These are phyloP conservation scores for Drosophila siamana DNA, from an alignment of 2,888 invertebrate species.

Conservation along the genomic window DNA sequence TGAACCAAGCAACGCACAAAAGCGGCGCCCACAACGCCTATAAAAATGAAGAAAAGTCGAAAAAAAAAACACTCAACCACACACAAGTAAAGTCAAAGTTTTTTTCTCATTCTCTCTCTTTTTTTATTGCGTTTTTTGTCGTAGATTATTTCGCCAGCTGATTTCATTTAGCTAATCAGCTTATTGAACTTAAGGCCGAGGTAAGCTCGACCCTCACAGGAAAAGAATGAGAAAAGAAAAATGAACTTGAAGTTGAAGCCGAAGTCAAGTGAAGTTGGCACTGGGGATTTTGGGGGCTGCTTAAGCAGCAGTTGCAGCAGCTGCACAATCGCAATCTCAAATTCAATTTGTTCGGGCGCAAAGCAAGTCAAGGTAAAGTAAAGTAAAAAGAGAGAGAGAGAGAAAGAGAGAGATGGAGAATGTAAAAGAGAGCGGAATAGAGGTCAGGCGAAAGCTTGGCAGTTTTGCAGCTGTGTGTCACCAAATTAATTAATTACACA, in stretches of 20 bases:
- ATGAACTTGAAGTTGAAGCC: slow-evolving; percentile 28
- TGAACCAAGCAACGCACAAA: not conserved
- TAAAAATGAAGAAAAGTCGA: slow-evolving; percentile 1
- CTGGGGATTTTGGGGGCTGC: slow-evolving; percentile 30
- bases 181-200: slow-evolving; percentile 73
- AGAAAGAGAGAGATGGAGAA: not conserved
- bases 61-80: too few relatives aligned
- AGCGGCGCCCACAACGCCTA: not conserved
- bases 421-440: not conserved
- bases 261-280: slow-evolving; percentile 54
- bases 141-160: slow-evolving; percentile 51
- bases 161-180: slow-evolving; percentile 77
- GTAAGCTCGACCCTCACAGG: not conserved
- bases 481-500: slow-evolving; percentile 60
- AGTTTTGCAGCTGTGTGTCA: slow-evolving; percentile 39
- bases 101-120: slow-evolving; percentile 20
- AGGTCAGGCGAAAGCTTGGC: not conserved
- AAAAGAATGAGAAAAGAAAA: slow-evolving; percentile 15
- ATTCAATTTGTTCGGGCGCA: slow-evolving; percentile 60
- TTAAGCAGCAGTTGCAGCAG: slow-evolving; percentile 54
- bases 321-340: slow-evolving; percentile 48
- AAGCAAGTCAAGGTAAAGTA: not conserved
- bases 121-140: slow-evolving; percentile 2
- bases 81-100: slow-evolving; percentile 27
- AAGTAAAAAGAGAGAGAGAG: not conserved